These are phyloP conservation scores for Hyperoodon ampullatus DNA, from an alignment of 2,113 vertebrate species.

Conservation along the genomic window DNA sequence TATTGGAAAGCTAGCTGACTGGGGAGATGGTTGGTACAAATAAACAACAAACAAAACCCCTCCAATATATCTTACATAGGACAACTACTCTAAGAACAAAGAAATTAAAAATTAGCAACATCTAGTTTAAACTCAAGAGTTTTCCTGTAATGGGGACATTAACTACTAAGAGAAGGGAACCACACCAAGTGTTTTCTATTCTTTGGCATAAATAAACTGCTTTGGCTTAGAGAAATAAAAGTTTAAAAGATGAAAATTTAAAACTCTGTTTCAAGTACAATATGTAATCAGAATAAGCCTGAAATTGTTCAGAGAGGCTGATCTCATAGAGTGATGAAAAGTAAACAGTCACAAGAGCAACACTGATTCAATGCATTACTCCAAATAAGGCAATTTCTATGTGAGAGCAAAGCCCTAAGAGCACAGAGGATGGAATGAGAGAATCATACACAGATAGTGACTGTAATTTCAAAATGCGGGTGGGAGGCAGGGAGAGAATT, in stretches of 20 bases:
- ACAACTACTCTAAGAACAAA: conserved; percentile 3
- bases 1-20: not conserved
- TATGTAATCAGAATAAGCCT: conserved; percentile 12
- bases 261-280: conserved; percentile 54
- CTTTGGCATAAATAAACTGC: conserved; percentile 8
- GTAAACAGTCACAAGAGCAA: conserved; percentile 47
- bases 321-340: conserved; percentile 29
- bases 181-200: not conserved
- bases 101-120: conserved; percentile 18
- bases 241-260: not conserved
- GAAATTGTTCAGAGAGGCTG: conserved; percentile 38
- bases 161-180: not conserved
- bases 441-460: not conserved
- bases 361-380: not conserved
- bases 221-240: conserved; percentile 40
- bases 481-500: not conserved
- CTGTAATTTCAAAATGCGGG: conserved; percentile 1
- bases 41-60: not conserved
- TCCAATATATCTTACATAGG: not conserved
- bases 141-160: not conserved
- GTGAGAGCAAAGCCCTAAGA: conserved; percentile 18
- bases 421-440: not conserved
- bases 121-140: conserved; percentile 22
- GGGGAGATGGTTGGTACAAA: not conserved
- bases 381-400: conserved; percentile 65